A percentile compares a stretch with the other conserved stretches of the same genome.
Evolutionary conservation across 2,113 vertebrate species (phyloP).

Genomic region (Tiliqua scincoides): DNA sequence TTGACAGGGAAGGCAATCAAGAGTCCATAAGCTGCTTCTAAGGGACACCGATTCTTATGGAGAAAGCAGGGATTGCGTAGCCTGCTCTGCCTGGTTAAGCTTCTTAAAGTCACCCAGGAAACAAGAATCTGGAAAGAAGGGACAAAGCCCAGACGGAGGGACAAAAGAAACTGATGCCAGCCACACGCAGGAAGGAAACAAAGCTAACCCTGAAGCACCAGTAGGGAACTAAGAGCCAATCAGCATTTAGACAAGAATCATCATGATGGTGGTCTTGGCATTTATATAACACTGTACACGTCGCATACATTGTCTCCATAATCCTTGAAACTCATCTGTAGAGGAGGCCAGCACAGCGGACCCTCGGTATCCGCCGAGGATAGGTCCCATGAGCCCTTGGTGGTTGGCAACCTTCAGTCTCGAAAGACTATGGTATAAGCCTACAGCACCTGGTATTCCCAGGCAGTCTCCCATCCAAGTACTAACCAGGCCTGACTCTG

Average conservation of each 20-base stretch:
- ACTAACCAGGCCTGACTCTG: too few relatives aligned
- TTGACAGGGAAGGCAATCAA: constrained; percentile 17
- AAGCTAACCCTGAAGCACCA: background rate
- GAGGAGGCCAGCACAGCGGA: too few relatives aligned
- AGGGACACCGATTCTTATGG: background rate
- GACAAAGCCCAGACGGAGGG: background rate
- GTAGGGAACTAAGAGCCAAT: background rate
- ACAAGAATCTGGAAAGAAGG: background rate
- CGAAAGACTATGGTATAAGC: too few relatives aligned
- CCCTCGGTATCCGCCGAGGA: too few relatives aligned
- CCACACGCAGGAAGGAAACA: constrained; percentile 6
- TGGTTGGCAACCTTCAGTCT: too few relatives aligned
- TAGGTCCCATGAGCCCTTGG: too few relatives aligned
- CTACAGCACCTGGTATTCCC: too few relatives aligned
- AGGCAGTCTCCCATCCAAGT: too few relatives aligned
- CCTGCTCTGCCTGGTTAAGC: background rate
- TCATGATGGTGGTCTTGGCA: background rate
- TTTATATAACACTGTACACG: background rate
- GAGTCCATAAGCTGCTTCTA: constrained; percentile 42
- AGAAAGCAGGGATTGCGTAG: constrained; percentile 6
- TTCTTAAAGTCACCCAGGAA: constrained; percentile 10
- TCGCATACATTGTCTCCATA: too few relatives aligned
- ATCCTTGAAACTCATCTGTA: background rate
- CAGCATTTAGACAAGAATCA: background rate
- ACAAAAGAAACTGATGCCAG: background rate